Conservation (phyloP, 1,140 invertebrate species). For the Lethocerus indicus region DNA sequence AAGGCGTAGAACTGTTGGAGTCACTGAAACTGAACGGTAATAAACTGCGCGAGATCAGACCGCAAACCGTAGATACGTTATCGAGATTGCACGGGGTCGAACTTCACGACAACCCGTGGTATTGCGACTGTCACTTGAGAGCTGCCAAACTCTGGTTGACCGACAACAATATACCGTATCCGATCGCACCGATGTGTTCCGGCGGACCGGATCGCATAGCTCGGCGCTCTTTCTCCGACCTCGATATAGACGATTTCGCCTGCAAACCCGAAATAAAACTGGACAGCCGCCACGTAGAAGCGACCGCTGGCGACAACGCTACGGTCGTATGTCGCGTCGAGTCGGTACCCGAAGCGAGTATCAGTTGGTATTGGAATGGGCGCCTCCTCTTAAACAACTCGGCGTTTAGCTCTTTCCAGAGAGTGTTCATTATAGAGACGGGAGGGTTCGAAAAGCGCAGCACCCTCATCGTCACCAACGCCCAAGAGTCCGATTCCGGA, state of each 20-base stretch:
- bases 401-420: conserved; percentile 60
- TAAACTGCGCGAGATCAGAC: conserved; percentile 47
- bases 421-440: conserved; percentile 60
- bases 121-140: conserved; percentile 70
- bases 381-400: conserved; percentile 61
- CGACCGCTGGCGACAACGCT: conserved; percentile 63
- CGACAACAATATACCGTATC: conserved; percentile 62
- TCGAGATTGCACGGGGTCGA: conserved; percentile 63
- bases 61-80: conserved; percentile 51
- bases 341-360: conserved; percentile 58
- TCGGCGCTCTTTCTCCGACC: conserved; percentile 50
- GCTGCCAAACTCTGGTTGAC: conserved; percentile 70
- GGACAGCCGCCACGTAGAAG: conserved; percentile 54
- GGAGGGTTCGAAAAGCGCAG: conserved; percentile 52
- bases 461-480: conserved; percentile 65
- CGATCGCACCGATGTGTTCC: conserved; percentile 54
- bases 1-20: conserved; percentile 56
- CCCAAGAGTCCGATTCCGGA: conserved; percentile 70
- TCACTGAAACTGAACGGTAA: conserved; percentile 69
- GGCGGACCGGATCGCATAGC: conserved; percentile 44
- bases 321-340: conserved; percentile 63
- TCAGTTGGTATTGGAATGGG: conserved; percentile 80
- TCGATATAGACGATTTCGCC: conserved; percentile 68
- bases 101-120: conserved; percentile 81
- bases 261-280: conserved; percentile 68